phyloP scores from a whole-genome alignment of 1,140 invertebrate species.

The Uloborus diversus region DNA sequence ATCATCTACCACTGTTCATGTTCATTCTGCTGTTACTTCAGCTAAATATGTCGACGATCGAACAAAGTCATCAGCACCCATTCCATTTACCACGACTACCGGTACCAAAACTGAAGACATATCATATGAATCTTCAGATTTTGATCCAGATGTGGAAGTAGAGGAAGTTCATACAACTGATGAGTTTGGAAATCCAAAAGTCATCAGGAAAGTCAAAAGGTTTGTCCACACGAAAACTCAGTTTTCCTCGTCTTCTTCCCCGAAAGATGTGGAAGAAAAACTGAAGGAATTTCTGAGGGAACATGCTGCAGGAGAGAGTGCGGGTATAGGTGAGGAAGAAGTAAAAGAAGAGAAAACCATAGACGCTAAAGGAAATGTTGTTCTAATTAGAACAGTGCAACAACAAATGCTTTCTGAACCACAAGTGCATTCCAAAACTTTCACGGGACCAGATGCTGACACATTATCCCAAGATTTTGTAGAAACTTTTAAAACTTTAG shows the following conservation, averaged over 20 bases:
- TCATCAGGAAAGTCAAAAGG: conserved; percentile 21
- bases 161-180: conserved; percentile 47
- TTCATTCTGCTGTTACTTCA: not conserved
- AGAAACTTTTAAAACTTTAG: conserved; percentile 14
- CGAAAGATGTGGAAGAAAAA: conserved; percentile 53
- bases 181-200: conserved; percentile 44
- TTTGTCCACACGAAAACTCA: conserved; percentile 10
- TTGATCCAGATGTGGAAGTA: conserved; percentile 45
- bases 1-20: conserved; percentile 6
- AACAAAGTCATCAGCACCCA: not conserved
- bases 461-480: conserved; percentile 33
- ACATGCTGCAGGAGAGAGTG: conserved; percentile 20
- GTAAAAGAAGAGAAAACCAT: conserved; percentile 55
- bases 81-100: not conserved
- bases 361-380: conserved; percentile 56
- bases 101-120: not conserved
- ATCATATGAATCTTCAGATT: conserved; percentile 16
- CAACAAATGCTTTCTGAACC: conserved; percentile 42
- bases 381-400: conserved; percentile 35
- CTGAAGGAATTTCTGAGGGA: conserved; percentile 52
- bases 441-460: conserved; percentile 49
- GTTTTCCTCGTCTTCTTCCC: conserved; percentile 50
- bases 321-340: conserved; percentile 32
- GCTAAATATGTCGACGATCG: not conserved
- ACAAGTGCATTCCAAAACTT: conserved; percentile 32